Evolutionary conservation across 2,797 vertebrate genomes (phyloP), one percentile per base, ranked within the genome.

Genomic region (Ctenopoma kingsleyae): DNA sequence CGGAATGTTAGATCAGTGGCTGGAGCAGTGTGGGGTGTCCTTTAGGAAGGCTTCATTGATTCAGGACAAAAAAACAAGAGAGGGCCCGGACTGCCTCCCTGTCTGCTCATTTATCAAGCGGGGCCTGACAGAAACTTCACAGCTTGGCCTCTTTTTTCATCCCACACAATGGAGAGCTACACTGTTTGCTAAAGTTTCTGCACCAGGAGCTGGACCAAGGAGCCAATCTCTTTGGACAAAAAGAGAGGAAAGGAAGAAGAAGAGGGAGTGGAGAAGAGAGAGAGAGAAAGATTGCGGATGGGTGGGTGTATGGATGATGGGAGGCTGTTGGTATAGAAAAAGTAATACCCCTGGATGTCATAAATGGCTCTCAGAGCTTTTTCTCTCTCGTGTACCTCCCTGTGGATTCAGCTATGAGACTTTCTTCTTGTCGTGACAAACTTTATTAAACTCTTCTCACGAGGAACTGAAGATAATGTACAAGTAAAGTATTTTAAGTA

Each of bases 1-100:
- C 95, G 96, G 98, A 99, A 98, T 98, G 97, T 99, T 99, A 99
- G 98, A 98, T 99, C 98, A 98, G 97, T 99, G 96, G 97, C 97
- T 95, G 92, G 95, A 97, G 95, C 97, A 97, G 97, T 97, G 96
- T 98, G 98, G 96, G 97, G 97, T 94, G 96, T 97, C 97, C 97
- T 98, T 98, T 98, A 97, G 96, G 96, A 96, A 98, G 96, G 98
- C 97, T 99, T 98, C 97, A 98, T 97, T 99, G 98, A 98, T 95
- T 96, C 95, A 81, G 94, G 93, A 99, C 98, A 99, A 99, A 98
- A 96, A 87, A 92, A 93, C 65, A 81, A 92, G 93, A 91, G 93
- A 96, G 92, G 94, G 95, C 94, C 93, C 93, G 95, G 94, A 93
- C 96, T 96, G 96, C 96, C 96, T 96, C 96, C 95, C 96, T 96